Base-by-base conservation (phyloP, 1,140 invertebrate genomes). In the Drosophila pectinifera region DNA sequence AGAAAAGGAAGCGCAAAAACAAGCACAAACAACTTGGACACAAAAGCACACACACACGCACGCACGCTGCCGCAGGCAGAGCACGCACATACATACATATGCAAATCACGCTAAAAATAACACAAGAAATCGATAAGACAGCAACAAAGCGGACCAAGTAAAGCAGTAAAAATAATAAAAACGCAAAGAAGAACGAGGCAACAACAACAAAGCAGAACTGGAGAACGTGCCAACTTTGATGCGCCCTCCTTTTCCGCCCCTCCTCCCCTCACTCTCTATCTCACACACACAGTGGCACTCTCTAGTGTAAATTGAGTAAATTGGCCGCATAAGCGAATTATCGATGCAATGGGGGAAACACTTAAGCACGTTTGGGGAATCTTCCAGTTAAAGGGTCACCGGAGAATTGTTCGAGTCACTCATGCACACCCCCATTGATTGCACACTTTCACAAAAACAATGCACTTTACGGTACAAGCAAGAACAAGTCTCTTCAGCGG, bases 51-150 rank as follows among this genome's bases (percentile, higher is more conserved):
- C 28, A 39, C 10, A 5, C n/a, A 41, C 48, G 58, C 22, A 53
- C 46, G 49, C 16, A 24, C 16, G 45, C 46, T 18, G 28, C 5
- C 42, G 26, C 8, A 45, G 13, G 14, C 22, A 38, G 36, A 45
- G 43, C 28, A 41, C 48, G 43, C 41, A 65, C 28, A 42, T 13
- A 64, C 63, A 51, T 24, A 67, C 36, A 62, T 65, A 85, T 77
- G 67, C 65, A 85, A 85, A 88, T 89, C 78, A 69, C 65, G 68
- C 84, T 88, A 88, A 88, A 88, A 84, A 88, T 88, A 88, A 88
- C 80, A 77, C 84, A 78, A 83, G 84, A 88, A 88, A 88, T 88
- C 84, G 84, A 88, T 88, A 89, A 86, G 80, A 67, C 67, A 76
- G 57, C 59, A 75, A 74, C 72, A 75, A 65, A 26, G 68, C 42